phyloP scores from a whole-genome alignment of 2,797 vertebrate species.

The Gallirallus australis region DNA sequence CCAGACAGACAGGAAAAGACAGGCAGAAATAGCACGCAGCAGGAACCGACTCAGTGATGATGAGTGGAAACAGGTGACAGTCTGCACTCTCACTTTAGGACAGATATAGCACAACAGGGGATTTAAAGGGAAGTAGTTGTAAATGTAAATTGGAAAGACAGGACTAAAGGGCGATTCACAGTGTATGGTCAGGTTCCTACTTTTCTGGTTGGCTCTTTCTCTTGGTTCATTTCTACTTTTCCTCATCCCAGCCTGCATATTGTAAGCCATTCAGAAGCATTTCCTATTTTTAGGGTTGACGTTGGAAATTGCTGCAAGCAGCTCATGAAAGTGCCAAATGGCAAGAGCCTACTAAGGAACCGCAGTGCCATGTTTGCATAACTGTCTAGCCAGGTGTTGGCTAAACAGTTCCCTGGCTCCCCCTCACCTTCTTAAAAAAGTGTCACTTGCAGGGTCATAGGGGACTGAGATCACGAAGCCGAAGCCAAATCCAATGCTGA shows the following conservation, averaged over 20 bases:
- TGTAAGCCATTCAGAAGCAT: background rate
- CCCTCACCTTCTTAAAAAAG: background rate
- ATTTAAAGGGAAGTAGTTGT: constrained; percentile 38
- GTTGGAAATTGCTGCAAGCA: background rate
- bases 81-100: constrained; percentile 16
- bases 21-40: constrained; percentile 66
- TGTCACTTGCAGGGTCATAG: background rate
- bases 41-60: constrained; percentile 24
- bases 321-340: background rate
- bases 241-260: background rate
- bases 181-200: background rate
- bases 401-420: background rate
- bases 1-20: constrained; percentile 66
- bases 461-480: background rate
- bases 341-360: background rate
- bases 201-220: background rate
- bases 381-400: background rate
- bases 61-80: constrained; percentile 70
- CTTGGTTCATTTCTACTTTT: background rate
- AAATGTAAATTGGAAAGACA: constrained; percentile 2
- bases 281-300: background rate
- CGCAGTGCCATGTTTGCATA: background rate
- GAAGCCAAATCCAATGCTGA: background rate
- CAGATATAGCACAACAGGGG: constrained; percentile 15
- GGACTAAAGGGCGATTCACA: background rate